A percentile compares a stretch with the other conserved stretches of the same genome.
Conservation (phyloP, 2,888 invertebrate species). For the Poecilobothrus nobilitatus region DNA sequence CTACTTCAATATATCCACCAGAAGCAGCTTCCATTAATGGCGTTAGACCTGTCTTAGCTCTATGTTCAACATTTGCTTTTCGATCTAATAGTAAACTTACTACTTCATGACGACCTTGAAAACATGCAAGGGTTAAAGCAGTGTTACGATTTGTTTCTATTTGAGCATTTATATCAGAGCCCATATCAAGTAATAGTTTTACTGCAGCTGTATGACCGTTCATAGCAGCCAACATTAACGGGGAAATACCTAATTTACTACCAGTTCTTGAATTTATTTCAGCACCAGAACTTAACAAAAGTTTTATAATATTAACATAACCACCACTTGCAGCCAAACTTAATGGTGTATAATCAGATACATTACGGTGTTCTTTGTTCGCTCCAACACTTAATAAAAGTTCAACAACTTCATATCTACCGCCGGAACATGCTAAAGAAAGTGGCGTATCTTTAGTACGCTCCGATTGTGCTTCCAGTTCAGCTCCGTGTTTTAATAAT, state of each 20-base stretch:
- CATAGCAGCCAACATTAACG: constrained; percentile 98
- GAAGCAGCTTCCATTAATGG: constrained; percentile 99
- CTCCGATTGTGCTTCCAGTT: constrained; percentile 97
- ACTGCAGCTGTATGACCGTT: constrained; percentile 96
- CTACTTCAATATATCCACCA: constrained; percentile 98
- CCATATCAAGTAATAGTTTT: constrained; percentile 88
- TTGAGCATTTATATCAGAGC: constrained; percentile 98
- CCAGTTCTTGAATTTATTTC: constrained; percentile 98
- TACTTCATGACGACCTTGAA: constrained; percentile 98
- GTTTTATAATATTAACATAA: constrained; percentile 94
- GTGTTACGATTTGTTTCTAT: constrained; percentile 99
- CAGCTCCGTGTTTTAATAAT: constrained; percentile 87
- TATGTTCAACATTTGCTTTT: constrained; percentile 97
- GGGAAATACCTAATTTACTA: constrained; percentile 95
- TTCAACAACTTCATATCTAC: constrained; percentile 93
- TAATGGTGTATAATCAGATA: constrained; percentile 98
- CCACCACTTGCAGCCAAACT: constrained; percentile 97
- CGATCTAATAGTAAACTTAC: constrained; percentile 91
- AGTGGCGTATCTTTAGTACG: constrained; percentile 97
- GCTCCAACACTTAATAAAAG: constrained; percentile 79
- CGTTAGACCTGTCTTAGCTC: constrained; percentile 97
- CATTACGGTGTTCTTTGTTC: constrained; percentile 97
- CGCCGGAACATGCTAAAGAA: constrained; percentile 94
- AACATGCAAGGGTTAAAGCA: constrained; percentile 95
- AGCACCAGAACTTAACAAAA: constrained; percentile 86